Evolutionary conservation across 2,888 invertebrate genomes (phyloP), one percentile per base, ranked within the genome.

Genomic region (Erebia aethiops): DNA sequence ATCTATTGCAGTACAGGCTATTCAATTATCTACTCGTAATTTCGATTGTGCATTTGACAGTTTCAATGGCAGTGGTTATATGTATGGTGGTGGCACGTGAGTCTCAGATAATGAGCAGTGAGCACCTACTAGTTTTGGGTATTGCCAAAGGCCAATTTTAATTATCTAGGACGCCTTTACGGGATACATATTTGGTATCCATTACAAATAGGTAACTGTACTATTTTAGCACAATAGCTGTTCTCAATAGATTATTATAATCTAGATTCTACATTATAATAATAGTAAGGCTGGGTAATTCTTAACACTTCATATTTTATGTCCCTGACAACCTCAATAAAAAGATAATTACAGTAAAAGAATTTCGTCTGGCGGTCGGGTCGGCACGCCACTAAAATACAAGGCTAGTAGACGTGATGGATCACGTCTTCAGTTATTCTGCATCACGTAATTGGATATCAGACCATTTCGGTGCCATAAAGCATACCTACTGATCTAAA

Each of bases 391-490:
- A 60, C 56, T 70, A 63, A 71, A 73, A 69, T 54, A 70, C 62
- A 67, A 69, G 68, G 66, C 70, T 61, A 26, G 57, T 57, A 68
- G 68, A 49, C 71, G 70, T 75, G 75, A 75, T 75, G 73, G 71
- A 73, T 73, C 71, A 69, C 71, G 62, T 54, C 56, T 61, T 70
- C 69, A 70, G 66, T 73, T 72, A 73, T 70, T 69, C 71, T 70
- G 58, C 60, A 71, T 73, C 69, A 68, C 70, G 57, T 69, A 75
- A 75, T 73, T 73, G 68, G 70, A 73, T 70, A 70, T 70, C 63
- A 35, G 52, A 60, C 69, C 61, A 71, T 69, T 71, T 67, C 56
- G 57, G 11, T 21, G 54, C 26, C 49, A 62, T 67, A 51, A 49
- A 63, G 57, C 35, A 52, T 65, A 56, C 54, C 16, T 51, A 51